Base-by-base conservation (phyloP, 2,888 invertebrate species). In the Synergus umbraculus region DNA sequence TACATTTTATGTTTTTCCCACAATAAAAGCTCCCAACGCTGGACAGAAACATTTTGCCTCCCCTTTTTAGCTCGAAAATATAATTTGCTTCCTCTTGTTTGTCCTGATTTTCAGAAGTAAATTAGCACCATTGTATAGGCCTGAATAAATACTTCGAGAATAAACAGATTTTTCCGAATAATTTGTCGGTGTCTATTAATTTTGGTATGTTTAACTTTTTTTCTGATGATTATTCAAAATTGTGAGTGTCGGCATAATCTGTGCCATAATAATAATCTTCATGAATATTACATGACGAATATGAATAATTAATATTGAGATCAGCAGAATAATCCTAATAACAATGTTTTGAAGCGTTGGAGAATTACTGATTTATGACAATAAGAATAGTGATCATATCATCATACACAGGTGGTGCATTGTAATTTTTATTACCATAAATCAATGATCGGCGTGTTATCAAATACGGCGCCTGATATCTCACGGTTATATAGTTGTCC, bases 401-500 rank as follows among this genome's bases (percentile, higher is more conserved):
- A 46, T 69, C 13, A 29, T 18, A 44, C 29, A 37, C 29, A 29
- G 29, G 49, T 10, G 46, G 29, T 29, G 69, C 15, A 46, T 22
- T 69, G n/a, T 37, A 49, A 69, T 49, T 29, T 49, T 29, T 29
- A 69, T 69, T 49, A 69, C 15, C 49, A 37, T 69, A 69, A 37
- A 69, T 69, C 49, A 69, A 69, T 69, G 10, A 49, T 49, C 15
- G 29, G 13, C 15, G 4, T 69, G 29, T 29, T 69, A 54, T 69
- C 29, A 37, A 69, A 49, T 29, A n/a, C 29, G 49, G 29, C 44
- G 49, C 22, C 15, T 15, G 69, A 69, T 67, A 69, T 67, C 82
- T 78, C 78, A 82, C 81, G 81, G 78, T 79, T 80, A 83, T 80
- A 83, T 29, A 29, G 22, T 81, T 58, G 49, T 76, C 66, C 76